phyloP scores from a whole-genome alignment of 1,140 invertebrate genomes.

The Vollenhovia emeryi region DNA sequence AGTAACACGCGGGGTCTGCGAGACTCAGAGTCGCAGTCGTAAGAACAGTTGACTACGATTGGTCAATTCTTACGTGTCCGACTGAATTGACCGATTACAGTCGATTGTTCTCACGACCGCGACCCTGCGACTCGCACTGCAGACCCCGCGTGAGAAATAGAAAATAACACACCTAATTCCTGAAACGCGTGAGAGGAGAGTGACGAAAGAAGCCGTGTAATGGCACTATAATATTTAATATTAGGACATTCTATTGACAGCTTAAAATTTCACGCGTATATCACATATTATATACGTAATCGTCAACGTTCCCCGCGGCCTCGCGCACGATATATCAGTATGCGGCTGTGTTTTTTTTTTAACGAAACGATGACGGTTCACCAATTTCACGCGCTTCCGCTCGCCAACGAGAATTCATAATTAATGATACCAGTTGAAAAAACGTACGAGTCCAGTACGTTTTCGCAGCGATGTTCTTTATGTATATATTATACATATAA shows the following conservation, averaged over 20 bases:
- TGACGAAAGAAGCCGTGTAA: conserved; percentile 66
- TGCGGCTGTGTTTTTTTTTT: conserved; percentile 76
- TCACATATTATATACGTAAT: conserved; percentile 78
- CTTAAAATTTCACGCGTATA: conserved; percentile 80
- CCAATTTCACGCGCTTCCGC: conserved; percentile 45
- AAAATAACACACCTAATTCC: neutral
- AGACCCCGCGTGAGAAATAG: too few species aligned
- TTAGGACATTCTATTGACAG: conserved; percentile 83
- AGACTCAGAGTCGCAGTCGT: too few species aligned
- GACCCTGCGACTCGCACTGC: too few species aligned
- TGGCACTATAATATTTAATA: conserved; percentile 83
- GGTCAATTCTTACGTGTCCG: too few species aligned
- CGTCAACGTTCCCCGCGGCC: conserved; percentile 65
- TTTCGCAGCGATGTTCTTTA: conserved; percentile 12
- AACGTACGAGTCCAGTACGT: conserved; percentile 21
- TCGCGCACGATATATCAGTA: conserved; percentile 77
- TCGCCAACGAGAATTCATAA: conserved; percentile 27
- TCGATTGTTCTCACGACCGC: too few species aligned
- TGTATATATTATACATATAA: conserved; percentile 13
- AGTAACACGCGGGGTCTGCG: too few species aligned
- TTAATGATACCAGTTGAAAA: conserved; percentile 25
- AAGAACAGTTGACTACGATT: too few species aligned
- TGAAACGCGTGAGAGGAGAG: conserved; percentile 7
- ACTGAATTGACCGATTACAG: too few species aligned
- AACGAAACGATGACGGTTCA: conserved; percentile 78